phyloP scores from a whole-genome alignment of 2,888 invertebrate species.

The Iphiclides podalirius region DNA sequence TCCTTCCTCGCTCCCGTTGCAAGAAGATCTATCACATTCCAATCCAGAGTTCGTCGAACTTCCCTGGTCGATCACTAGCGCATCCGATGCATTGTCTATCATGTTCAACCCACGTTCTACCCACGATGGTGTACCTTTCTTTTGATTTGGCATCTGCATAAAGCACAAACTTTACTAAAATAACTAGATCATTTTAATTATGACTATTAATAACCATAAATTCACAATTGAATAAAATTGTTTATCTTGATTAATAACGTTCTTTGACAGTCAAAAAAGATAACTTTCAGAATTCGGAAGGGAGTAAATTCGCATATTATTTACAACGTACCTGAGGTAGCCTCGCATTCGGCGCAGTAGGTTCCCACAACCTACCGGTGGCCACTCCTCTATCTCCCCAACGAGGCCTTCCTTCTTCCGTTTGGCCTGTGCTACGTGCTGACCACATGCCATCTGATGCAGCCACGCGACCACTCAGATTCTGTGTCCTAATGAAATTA shows the following conservation, averaged over 20 bases:
- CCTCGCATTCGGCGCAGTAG: slow-evolving; percentile 70
- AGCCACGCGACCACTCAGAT: slow-evolving; percentile 50
- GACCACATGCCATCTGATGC: slow-evolving; percentile 58
- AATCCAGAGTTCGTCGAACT: slow-evolving; percentile 67
- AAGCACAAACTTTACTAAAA: no score
- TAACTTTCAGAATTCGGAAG: no score
- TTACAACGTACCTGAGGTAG: slow-evolving; percentile 68
- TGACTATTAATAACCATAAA: no score
- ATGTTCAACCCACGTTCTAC: slow-evolving; percentile 79
- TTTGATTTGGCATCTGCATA: slow-evolving; percentile 69
- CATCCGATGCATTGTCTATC: slow-evolving; percentile 74
- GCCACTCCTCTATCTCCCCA: slow-evolving; percentile 88
- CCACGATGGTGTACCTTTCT: slow-evolving; percentile 78
- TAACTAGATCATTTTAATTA: no score
- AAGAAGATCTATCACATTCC: slow-evolving; percentile 68
- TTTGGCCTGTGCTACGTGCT: slow-evolving; percentile 55
- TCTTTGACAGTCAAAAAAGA: no score
- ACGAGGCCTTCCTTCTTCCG: slow-evolving; percentile 83
- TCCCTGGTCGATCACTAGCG: slow-evolving; percentile 80
- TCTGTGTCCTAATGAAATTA: slow-evolving; percentile 36
- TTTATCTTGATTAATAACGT: no score
- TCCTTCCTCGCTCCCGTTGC: slow-evolving; percentile 72
- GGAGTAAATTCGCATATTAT: no score
- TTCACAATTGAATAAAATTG: no score
- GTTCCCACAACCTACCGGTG: slow-evolving; percentile 84